These are phyloP conservation scores for Poeciliopsis prolifica DNA, from an alignment of 2,113 vertebrate genomes.

Conservation along the genomic window DNA sequence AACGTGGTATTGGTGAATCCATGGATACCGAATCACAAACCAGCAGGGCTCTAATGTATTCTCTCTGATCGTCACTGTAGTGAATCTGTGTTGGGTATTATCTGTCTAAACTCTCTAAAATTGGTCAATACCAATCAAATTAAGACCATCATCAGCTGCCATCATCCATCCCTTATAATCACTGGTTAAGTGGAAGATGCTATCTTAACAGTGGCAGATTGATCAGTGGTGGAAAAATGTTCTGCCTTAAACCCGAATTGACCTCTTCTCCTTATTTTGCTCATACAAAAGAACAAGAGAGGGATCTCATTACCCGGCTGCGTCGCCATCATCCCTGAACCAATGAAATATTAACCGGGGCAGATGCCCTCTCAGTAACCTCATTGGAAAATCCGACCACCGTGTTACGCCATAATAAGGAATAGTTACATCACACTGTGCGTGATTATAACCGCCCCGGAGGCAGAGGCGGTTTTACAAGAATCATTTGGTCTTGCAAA, in stretches of 20 bases:
- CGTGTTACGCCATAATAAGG: slow-evolving; percentile 28
- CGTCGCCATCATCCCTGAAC: slow-evolving; percentile 9
- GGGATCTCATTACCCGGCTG: slow-evolving; percentile 1
- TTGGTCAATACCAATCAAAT: not conserved
- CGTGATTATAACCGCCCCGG: slow-evolving; percentile 52
- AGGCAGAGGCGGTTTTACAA: slow-evolving; percentile 39
- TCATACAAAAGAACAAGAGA: not conserved
- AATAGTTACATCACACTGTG: slow-evolving; percentile 44
- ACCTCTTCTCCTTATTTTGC: not conserved
- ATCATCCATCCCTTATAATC: no score
- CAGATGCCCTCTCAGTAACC: slow-evolving; percentile 51
- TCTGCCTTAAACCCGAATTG: not conserved
- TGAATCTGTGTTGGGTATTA: not conserved
- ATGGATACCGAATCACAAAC: no score
- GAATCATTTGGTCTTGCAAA: slow-evolving; percentile 64
- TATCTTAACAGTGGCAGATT: not conserved
- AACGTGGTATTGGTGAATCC: no score
- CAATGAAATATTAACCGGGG: slow-evolving; percentile 36
- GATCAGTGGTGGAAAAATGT: not conserved
- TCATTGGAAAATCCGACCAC: slow-evolving; percentile 36
- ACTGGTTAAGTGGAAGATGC: not conserved
- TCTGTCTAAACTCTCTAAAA: not conserved
- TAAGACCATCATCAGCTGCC: not conserved
- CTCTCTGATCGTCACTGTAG: no score
- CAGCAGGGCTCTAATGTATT: no score